Percentiles rank a stretch among this genome's conserved stretches.
phyloP scores from a whole-genome alignment of 2,113 vertebrate genomes.

The Microtus pennsylvanicus region DNA sequence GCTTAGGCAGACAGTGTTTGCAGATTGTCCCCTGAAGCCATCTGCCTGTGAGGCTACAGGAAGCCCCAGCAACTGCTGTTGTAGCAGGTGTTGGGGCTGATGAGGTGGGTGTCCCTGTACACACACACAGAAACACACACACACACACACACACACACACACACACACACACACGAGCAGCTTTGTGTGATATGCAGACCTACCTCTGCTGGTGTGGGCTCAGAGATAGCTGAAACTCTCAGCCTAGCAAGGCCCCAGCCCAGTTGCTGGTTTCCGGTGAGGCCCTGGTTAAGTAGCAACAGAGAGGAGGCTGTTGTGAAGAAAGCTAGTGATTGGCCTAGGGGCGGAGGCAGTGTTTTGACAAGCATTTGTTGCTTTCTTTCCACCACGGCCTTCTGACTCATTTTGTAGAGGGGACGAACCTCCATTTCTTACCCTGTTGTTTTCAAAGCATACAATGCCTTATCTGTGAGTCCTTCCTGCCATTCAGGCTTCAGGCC shows the following conservation, averaged over 20 bases:
- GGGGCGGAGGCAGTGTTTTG: constrained; percentile 36
- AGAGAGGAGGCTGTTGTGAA: constrained; percentile 53
- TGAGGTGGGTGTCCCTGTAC: constrained; percentile 34
- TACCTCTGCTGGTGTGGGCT: background rate
- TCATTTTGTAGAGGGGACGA: constrained; percentile 9
- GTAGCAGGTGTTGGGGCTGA: constrained; percentile 58
- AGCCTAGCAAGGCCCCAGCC: constrained; percentile 37
- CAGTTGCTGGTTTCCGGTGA: constrained; percentile 73
- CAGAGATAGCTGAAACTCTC: constrained; percentile 33
- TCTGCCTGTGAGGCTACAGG: constrained; percentile 70
- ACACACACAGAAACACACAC: background rate
- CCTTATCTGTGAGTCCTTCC: constrained; percentile 45
- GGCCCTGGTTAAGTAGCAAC: constrained; percentile 53
- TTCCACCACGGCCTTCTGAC: background rate
- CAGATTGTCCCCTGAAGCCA: constrained; percentile 63
- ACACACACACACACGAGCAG: background rate
- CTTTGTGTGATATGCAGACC: background rate
- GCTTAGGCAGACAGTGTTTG: constrained; percentile 63
- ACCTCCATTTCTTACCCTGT: background rate
- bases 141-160: background rate
- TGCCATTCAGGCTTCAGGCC: constrained; percentile 22
- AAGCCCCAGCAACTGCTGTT: constrained; percentile 64
- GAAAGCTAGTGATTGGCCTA: background rate
- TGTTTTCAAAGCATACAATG: constrained; percentile 16
- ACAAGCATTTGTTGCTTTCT: constrained; percentile 59